Conservation (phyloP, 2,113 vertebrate genomes). For the Aptenodytes patagonicus region DNA sequence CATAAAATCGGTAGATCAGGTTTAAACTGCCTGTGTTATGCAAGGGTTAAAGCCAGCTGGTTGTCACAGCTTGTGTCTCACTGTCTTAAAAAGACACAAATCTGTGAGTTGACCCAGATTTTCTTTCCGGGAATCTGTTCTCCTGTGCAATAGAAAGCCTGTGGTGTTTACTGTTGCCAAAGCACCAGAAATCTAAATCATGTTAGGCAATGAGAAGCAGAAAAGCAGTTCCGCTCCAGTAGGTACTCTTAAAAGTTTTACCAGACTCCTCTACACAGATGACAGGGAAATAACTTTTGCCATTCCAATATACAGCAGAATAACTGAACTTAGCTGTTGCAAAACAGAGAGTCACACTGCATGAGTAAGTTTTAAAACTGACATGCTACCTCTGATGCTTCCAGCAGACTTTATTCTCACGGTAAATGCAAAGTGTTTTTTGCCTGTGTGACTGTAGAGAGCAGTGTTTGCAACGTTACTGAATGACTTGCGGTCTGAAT, state of each 20-base stretch:
- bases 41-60: background rate
- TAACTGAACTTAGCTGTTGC: background rate
- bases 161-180: background rate
- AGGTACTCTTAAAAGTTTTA: background rate
- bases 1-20: background rate
- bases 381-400: background rate
- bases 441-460: background rate
- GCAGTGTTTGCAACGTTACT: slow-evolving; percentile 13
- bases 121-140: background rate
- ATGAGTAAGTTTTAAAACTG: background rate
- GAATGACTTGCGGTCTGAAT: background rate
- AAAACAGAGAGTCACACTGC: background rate
- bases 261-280: background rate
- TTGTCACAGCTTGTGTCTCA: background rate
- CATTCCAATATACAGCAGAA: background rate
- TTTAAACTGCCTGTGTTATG: background rate
- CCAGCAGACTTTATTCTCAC: background rate
- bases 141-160: background rate
- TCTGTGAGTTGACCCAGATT: background rate
- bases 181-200: background rate
- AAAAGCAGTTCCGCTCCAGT: background rate
- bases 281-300: background rate
- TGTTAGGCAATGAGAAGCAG: background rate
- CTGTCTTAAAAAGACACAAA: background rate
- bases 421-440: background rate